A percentile compares a stretch with the other conserved stretches of the same genome.
Evolutionary conservation across 2,113 vertebrate species (phyloP).

Genomic region (Macrotis lagotis): DNA sequence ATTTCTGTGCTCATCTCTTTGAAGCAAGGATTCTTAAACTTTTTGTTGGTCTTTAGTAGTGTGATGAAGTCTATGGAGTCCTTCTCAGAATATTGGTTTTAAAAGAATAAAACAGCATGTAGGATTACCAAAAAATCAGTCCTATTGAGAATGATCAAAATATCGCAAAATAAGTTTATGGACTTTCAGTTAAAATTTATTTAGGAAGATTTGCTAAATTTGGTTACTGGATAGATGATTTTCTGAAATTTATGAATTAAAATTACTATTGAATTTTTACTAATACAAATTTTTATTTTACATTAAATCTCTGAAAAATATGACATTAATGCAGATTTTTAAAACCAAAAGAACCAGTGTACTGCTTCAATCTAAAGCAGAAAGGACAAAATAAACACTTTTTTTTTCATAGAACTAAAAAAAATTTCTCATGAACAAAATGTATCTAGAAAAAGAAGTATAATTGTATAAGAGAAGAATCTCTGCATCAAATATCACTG

Average conservation of each 20-base stretch:
- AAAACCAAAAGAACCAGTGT: background rate
- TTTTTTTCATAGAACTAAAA: conserved; percentile 34
- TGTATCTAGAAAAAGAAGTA: background rate
- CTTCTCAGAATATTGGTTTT: background rate
- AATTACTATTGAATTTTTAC: conserved; percentile 42
- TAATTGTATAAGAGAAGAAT: background rate
- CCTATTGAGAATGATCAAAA: background rate
- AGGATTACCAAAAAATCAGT: background rate
- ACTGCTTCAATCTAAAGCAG: background rate
- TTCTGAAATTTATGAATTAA: conserved; percentile 32
- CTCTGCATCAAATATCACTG: background rate
- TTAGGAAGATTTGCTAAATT: conserved; percentile 50
- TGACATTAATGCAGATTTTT: background rate
- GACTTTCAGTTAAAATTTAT: conserved; percentile 6
- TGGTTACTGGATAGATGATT: background rate
- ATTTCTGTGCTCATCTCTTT: background rate
- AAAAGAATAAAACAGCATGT: background rate
- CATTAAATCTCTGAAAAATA: conserved; percentile 17
- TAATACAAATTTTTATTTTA: conserved; percentile 28
- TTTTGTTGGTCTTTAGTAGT: background rate
- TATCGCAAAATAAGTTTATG: background rate
- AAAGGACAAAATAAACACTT: background rate
- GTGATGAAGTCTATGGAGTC: background rate
- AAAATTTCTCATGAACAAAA: conserved; percentile 12
- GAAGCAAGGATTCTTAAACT: background rate